Evolutionary conservation across 2,888 invertebrate species (phyloP), one percentile per base, ranked within the genome.

Genomic region (Coelogynopora nodosa): DNA sequence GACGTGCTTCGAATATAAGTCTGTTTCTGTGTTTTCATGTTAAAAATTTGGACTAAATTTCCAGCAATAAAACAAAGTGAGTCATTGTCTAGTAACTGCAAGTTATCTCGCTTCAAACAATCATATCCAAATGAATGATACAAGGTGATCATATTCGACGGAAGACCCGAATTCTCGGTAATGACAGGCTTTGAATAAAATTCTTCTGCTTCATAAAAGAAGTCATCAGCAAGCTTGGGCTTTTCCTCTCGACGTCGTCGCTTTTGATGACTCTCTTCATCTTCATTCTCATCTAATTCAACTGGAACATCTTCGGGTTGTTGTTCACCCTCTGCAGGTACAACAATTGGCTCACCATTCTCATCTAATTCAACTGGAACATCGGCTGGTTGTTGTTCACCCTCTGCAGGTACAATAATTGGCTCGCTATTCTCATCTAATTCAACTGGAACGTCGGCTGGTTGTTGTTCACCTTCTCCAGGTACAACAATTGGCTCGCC

Each of bases 101-200:
- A 91, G 91, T 97, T 97, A 90, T 94, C 95, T 87, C 94, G 93
- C 89, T 94, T 95, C 89, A 94, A 94, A 90, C 96, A 95, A 90
- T 96, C 94, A 91, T 96, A 97, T 5, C 96, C 96, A 91, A 94
- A 96, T 0, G 96, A 96, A 92, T 95, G 93, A 90, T 96, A 96
- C 26, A 91, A 86, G 23, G 88, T 88, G 2, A 91, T 88, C 87
- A 91, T 88, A 87, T 91, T 90, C 13, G 87, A 85, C 10, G 91
- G 91, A 0, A 92, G 88, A 10, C 91, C 90, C 0, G 91, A 91
- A 0, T 90, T 90, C 67, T 89, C 90, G 0, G 91, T 89, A 10
- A 91, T 88, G 0, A 87, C 74, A 1, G 92, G 90, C 67, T 88
- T 88, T 18, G 90, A 91, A 18, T 89, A 88, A 83, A 90, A 89